Base-by-base conservation (phyloP, 2,113 vertebrate species). In the Tamias sibiricus region DNA sequence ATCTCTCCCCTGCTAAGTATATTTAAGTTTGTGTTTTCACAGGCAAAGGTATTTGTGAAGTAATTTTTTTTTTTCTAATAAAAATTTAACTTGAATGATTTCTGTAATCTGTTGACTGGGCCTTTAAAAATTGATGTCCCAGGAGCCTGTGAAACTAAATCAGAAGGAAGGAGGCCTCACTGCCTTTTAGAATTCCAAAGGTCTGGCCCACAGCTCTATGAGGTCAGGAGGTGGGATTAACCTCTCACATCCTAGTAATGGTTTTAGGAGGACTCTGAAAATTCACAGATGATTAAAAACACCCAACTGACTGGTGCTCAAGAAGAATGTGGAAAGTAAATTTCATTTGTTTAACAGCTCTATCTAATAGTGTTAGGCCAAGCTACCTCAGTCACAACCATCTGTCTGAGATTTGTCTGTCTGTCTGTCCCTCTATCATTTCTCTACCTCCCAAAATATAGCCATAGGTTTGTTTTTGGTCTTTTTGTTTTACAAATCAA, bases 81-180 rank as follows among this genome's bases (percentile, higher is more conserved):
- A 98, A 98, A 98, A 52, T 96, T 98, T 97, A 97, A 97, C 97
- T 95, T 95, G 93, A 97, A 91, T 97, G 93, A 97, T 92, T 97
- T 96, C 94, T 95, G 91, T 97, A 96, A 98, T 98, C 96, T 96
- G 95, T 98, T 98, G 97, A 96, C 98, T 96, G 57, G 97, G 92
- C 95, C 90, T 98, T 98, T 98, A 98, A 98, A 98, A 97, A 98
- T 98, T 98, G 98, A 98, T 98, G 95, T 97, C 97, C 95, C 96
- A 92, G 52, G 97, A 96, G 98, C 64, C 84, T 69, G 42, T 69
- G 96, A 94, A 97, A 95, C 90, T 85, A 97, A 97, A 98, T 98
- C 97, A 98, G 94, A 97, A 95, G 49, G 66, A 95, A 95, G 77
- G 87, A 97, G 84, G 89, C 90, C 83, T 94, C 49, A 3, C 49